These are phyloP conservation scores for Danaus melanippus DNA, from an alignment of 1,140 invertebrate genomes.

Conservation along the genomic window DNA sequence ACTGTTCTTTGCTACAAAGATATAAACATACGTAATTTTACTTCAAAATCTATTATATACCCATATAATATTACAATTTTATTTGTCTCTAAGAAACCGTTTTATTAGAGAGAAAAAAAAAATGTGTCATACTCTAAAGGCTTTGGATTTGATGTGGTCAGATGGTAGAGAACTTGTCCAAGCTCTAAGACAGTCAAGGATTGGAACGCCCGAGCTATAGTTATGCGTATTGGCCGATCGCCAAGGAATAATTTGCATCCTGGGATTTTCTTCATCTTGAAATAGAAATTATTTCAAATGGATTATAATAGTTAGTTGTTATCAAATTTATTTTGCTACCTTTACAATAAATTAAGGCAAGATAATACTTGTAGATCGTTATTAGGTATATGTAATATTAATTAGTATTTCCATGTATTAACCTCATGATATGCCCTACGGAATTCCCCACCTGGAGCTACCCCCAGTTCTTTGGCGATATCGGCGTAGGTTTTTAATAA, in stretches of 20 bases:
- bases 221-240: slow-evolving; percentile 92
- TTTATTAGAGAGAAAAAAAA: too few relatives aligned
- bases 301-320: too few relatives aligned
- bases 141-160: slow-evolving; percentile 66
- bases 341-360: too few relatives aligned
- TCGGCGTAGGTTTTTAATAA: slow-evolving; percentile 93
- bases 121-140: slow-evolving; percentile 58
- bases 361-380: too few relatives aligned
- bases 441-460: slow-evolving; percentile 97
- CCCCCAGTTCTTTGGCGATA: slow-evolving; percentile 92
- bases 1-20: slow-evolving; percentile 81
- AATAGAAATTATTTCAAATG: slow-evolving; percentile 8
- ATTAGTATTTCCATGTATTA: slow-evolving; percentile 11
- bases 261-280: slow-evolving; percentile 77
- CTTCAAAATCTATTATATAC: too few relatives aligned
- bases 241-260: slow-evolving; percentile 89
- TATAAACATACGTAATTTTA: not conserved
- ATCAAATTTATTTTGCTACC: too few relatives aligned
- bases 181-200: slow-evolving; percentile 89
- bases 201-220: slow-evolving; percentile 87
- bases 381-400: not conserved
- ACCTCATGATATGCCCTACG: slow-evolving; percentile 91
- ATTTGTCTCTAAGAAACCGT: slow-evolving; percentile 40
- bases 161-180: slow-evolving; percentile 84
- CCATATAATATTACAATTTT: not conserved